Evolutionary conservation across 2,888 invertebrate genomes (phyloP).

Genomic region (Drosophila planitibia): DNA sequence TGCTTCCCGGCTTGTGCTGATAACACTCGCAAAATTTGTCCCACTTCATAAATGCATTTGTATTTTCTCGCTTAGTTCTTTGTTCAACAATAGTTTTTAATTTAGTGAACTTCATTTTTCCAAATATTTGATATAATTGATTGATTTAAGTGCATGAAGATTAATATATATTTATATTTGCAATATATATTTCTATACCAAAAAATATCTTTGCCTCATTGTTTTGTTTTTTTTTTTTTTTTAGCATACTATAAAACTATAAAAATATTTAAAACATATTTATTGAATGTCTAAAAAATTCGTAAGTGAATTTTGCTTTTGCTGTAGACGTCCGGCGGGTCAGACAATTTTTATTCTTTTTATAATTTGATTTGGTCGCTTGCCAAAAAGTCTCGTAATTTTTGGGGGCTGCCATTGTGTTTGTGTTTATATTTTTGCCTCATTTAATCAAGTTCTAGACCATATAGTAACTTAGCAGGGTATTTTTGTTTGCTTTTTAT

Average conservation of each 20-base stretch:
- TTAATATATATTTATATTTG: neutral
- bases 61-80: neutral
- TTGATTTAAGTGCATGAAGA: neutral
- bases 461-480: neutral
- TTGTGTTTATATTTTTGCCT: conserved; percentile 43
- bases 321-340: conserved; percentile 18
- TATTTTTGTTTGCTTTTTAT: conserved; percentile 34
- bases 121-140: neutral
- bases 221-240: neutral
- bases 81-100: neutral
- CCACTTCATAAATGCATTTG: neutral
- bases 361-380: conserved; percentile 69
- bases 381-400: conserved; percentile 67
- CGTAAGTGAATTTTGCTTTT: conserved; percentile 18
- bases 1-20: neutral
- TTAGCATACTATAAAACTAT: conserved; percentile 7
- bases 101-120: neutral
- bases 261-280: neutral
- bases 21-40: neutral
- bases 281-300: conserved; percentile 11
- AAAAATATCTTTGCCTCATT: neutral
- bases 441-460: conserved; percentile 67
- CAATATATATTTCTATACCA: neutral
- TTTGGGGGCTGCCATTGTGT: conserved; percentile 30
- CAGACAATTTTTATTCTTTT: conserved; percentile 56